phyloP scores from a whole-genome alignment of 2,113 vertebrate genomes.

The Herpailurus yagouaroundi region DNA sequence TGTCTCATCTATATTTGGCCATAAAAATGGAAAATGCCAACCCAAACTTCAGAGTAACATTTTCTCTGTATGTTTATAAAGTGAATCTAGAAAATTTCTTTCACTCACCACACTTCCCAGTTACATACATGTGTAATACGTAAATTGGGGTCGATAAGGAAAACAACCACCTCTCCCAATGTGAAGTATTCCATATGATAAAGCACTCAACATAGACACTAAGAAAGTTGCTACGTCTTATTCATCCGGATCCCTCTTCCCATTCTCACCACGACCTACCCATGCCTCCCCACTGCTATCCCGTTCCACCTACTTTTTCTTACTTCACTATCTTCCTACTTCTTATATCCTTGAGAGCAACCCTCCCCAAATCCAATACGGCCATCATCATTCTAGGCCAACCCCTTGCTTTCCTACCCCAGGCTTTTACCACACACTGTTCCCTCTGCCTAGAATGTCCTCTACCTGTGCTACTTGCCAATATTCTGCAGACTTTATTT shows the following conservation, averaged over 20 bases:
- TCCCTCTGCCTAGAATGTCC: background rate
- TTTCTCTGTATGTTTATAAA: background rate
- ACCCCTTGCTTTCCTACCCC: background rate
- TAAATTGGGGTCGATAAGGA: background rate
- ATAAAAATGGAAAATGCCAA: constrained; percentile 9
- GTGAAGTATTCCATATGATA: background rate
- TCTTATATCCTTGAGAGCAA: background rate
- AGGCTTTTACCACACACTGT: background rate
- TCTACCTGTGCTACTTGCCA: background rate
- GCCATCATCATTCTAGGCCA: background rate
- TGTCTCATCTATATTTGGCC: background rate
- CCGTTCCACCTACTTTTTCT: background rate
- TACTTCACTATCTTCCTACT: background rate
- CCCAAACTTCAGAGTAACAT: background rate
- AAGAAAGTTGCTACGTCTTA: background rate
- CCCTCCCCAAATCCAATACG: background rate
- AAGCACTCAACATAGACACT: background rate
- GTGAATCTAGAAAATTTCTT: background rate
- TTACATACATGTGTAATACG: background rate
- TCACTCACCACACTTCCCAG: background rate
- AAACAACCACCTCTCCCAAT: background rate
- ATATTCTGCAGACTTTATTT: background rate
- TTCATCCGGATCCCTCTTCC: background rate
- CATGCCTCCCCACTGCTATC: background rate
- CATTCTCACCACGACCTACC: background rate